Conservation (phyloP, 2,888 invertebrate species). For the Crematogaster levior region DNA sequence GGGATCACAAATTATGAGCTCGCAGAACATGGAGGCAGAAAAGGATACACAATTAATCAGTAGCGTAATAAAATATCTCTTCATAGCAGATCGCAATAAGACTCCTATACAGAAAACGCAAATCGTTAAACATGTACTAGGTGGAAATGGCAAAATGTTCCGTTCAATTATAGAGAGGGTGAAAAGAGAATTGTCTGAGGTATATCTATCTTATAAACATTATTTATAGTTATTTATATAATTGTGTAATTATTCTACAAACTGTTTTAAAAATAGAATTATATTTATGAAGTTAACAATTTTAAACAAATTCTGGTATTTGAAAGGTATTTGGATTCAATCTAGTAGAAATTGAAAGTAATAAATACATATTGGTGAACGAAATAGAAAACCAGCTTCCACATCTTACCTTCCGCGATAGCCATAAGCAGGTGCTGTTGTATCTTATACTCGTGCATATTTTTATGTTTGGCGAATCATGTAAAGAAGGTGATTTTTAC, state of each 20-base stretch:
- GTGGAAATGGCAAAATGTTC: slow-evolving; percentile 67
- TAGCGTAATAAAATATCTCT: slow-evolving; percentile 75
- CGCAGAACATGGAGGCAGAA: background rate
- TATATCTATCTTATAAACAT: slow-evolving; percentile 48
- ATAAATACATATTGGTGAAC: slow-evolving; percentile 79
- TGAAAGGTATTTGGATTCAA: slow-evolving; percentile 87
- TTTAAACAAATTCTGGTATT: background rate
- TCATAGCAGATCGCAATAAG: slow-evolving; percentile 72
- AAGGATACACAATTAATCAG: slow-evolving; percentile 71
- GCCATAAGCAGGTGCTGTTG: slow-evolving; percentile 85
- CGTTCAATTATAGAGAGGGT: slow-evolving; percentile 68
- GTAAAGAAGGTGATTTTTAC: slow-evolving; percentile 86
- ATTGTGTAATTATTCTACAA: background rate
- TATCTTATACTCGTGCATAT: slow-evolving; percentile 86
- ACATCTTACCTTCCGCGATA: slow-evolving; percentile 72
- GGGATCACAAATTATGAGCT: background rate
- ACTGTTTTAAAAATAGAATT: background rate
- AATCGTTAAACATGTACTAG: slow-evolving; percentile 74
- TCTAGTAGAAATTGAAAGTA: slow-evolving; percentile 84
- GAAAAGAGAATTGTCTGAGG: slow-evolving; percentile 68
- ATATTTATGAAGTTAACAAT: background rate
- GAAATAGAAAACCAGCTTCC: slow-evolving; percentile 69
- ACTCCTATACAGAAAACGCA: slow-evolving; percentile 67
- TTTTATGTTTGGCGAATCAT: slow-evolving; percentile 86
- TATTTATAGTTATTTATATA: background rate